phyloP scores from a whole-genome alignment of 2,888 invertebrate species.

The Lymantria dispar region DNA sequence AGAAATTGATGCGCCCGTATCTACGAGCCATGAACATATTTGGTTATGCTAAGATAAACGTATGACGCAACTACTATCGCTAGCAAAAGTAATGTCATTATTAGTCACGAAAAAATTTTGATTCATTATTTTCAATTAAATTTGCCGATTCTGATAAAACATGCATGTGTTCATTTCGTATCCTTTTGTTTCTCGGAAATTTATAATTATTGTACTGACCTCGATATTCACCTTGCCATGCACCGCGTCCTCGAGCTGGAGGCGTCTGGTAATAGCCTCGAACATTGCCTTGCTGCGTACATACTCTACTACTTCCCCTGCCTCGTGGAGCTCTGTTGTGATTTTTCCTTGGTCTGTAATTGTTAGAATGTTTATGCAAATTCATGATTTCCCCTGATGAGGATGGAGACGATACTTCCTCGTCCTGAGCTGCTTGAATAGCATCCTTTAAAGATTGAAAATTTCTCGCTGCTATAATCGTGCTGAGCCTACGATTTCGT shows the following conservation, averaged over 20 bases:
- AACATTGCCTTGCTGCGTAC: too few relatives aligned
- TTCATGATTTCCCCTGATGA: too few relatives aligned
- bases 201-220: neutral
- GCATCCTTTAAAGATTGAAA: too few relatives aligned
- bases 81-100: neutral
- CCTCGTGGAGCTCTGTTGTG: too few relatives aligned
- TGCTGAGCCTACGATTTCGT: too few relatives aligned
- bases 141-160: neutral
- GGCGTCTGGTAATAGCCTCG: neutral
- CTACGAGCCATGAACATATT: conserved; percentile 3
- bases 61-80: neutral
- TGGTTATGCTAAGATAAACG: neutral
- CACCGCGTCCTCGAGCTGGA: neutral
- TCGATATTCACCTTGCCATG: neutral
- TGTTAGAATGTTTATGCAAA: too few relatives aligned
- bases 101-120: neutral
- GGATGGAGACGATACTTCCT: too few relatives aligned
- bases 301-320: too few relatives aligned
- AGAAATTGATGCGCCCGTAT: conserved; percentile 24
- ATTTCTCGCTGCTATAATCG: too few relatives aligned
- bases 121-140: neutral
- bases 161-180: neutral
- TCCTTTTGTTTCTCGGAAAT: neutral
- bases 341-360: too few relatives aligned
- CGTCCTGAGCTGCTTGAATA: too few relatives aligned